Base-by-base conservation (phyloP, 2,888 invertebrate species). In the Thera obeliscata region DNA sequence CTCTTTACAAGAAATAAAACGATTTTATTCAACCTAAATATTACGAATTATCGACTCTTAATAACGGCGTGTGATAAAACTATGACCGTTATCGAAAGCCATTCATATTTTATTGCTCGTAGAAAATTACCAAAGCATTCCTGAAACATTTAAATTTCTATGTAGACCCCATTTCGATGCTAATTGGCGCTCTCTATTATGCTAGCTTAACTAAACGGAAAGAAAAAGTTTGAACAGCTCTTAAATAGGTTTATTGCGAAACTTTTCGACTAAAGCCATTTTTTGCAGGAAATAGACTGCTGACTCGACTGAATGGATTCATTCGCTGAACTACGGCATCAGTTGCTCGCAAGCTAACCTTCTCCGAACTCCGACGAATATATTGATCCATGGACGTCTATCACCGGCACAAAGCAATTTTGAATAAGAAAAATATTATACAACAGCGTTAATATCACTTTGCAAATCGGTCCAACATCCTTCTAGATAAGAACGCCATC, bases 11-110 rank as follows among this genome's bases (percentile, higher is more conserved):
- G 7, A 5, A 12, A 49, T 49, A 49, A 41, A 56, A 22, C 12
- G n/a, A 22, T 22, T 55, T 38, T 36, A 56, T 43, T 56, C 9
- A 33, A 9, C 22, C 56, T 43, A 43, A 56, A 22, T 56, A 36
- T 22, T 6, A 41, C 60, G 11, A 52, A 60, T 8, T 52, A 41
- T 60, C 41, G 52, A 52, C 61, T 54, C 54, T 43, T 8, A 35
- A 11, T 43, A 54, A 33, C 43, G 52, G 52, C 22, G 33, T 54
- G 61, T 61, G 8, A n/a, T 50, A 35, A 41, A 60, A 48, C 58
- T 58, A 52, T 8, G 9, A 9, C 33, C 36, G 41, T 56, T 12
- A 38, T 41, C 56, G 12, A 11, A 38, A 8, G 33, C n/a, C 7
- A 7, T 56, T 56, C 7, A 41, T 56, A 41, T 38, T 56, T 38